These are phyloP conservation scores for Carettochelys insculpta DNA, from an alignment of 2,113 vertebrate genomes.

Conservation along the genomic window DNA sequence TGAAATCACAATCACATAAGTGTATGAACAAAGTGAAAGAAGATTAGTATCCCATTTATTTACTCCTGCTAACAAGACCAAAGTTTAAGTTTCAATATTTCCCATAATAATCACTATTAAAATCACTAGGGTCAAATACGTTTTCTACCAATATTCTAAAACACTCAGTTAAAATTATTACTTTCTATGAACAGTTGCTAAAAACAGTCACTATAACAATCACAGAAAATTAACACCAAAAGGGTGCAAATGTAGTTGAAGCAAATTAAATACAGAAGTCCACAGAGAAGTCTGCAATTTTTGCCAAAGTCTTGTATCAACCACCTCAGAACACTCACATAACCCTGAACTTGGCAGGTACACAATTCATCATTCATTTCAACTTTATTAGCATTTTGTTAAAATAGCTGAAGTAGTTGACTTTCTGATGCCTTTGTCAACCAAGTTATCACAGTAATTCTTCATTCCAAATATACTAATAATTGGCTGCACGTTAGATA, in stretches of 20 bases:
- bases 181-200: neutral
- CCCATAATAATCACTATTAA: neutral
- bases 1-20: neutral
- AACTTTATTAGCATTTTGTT: too few species aligned
- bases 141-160: neutral
- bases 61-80: neutral
- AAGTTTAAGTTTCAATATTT: neutral
- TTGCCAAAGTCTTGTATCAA: neutral
- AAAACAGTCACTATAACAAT: neutral
- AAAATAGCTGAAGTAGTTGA: neutral
- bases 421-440: neutral
- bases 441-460: neutral
- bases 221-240: neutral
- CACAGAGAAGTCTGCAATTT: neutral
- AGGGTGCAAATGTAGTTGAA: neutral
- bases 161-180: neutral
- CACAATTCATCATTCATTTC: neutral
- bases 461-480: neutral
- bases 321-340: neutral
- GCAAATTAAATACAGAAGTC: neutral
- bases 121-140: neutral
- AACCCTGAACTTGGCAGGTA: neutral
- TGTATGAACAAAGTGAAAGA: neutral
- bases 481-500: neutral
- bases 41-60: neutral